A percentile compares a stretch with the other conserved stretches of the same genome.
These are phyloP conservation scores for Morus bassanus DNA, from an alignment of 2,797 vertebrate species.

Conservation along the genomic window DNA sequence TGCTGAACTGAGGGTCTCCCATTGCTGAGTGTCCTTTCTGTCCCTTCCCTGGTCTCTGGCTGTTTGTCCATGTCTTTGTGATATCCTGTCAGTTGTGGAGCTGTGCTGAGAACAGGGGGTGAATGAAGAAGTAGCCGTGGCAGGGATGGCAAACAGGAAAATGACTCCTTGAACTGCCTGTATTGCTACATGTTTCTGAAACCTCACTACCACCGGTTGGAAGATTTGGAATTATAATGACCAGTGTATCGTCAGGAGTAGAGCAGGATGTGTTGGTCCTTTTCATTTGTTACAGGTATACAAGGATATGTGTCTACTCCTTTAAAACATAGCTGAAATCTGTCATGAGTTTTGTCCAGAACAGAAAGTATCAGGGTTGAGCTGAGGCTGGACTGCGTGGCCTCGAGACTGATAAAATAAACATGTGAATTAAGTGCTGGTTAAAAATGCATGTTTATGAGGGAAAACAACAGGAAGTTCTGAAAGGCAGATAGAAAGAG, in stretches of 20 bases:
- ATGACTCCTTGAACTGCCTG: background rate
- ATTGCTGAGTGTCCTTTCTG: background rate
- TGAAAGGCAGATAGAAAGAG: background rate
- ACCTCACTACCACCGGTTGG: background rate
- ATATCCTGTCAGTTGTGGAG: background rate
- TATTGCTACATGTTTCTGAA: background rate
- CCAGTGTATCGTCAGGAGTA: background rate
- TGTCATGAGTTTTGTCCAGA: background rate
- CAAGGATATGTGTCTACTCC: background rate
- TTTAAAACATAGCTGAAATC: background rate
- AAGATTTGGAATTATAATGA: background rate
- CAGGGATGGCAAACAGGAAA: background rate
- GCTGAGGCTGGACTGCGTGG: background rate
- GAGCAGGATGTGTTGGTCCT: accelerated
- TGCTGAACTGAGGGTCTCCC: background rate
- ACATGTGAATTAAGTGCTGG: background rate
- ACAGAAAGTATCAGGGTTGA: background rate
- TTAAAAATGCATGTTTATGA: conserved; percentile 8
- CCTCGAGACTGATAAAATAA: conserved; percentile 7
- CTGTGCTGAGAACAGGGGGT: background rate
- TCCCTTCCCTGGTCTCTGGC: background rate
- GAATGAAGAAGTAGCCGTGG: background rate
- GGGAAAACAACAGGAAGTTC: background rate
- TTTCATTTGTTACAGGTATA: background rate
- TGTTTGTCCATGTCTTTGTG: background rate